Base-by-base conservation (phyloP, 2,113 vertebrate species). In the Fukomys damarensis region DNA sequence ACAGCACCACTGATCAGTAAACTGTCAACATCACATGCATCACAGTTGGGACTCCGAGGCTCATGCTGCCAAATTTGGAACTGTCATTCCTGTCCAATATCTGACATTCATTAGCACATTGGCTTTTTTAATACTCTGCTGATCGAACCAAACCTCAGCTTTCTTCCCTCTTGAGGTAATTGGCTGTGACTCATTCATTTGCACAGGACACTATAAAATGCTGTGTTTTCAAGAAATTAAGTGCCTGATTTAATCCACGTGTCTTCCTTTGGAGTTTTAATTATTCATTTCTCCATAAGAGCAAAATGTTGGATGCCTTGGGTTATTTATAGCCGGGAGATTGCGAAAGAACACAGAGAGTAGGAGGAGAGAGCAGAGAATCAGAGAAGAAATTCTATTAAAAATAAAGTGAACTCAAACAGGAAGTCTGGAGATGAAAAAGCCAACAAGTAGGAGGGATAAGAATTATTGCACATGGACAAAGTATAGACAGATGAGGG, bases 181-280 rank as follows among this genome's bases (percentile, higher is more conserved):
- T 97, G 92, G 66, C 94, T 94, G 54, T 94, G 96, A 98, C 96
- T 98, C 98, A 98, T 92, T 92, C 92, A 56, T 98, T 98, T 97
- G 74, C 81, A 97, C 49, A 95, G 93, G 91, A 97, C 76, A 89
- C 90, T 80, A 91, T 84, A 92, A 96, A 97, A 96, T 82, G 49
- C 81, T 76, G 87, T 95, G 90, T 98, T 98, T 95, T 95, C 68
- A 96, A 98, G 94, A 98, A 98, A 98, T 96, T 80, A 98, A 97
- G 70, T 91, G 72, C 96, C 96, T 98, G 90, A 98, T 97, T 98
- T 97, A 98, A 98, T 96, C 92, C 88, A 97, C 0, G 0, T 95
- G 32, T 88, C 65, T 97, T 86, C 97, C 96, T 98, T 92, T 81
- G 30, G 87, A 95, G 43, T 97, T 97, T 97, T 97, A 98, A 98